Base-by-base conservation (phyloP, 1,140 invertebrate species). In the Palaemon carinicauda region DNA sequence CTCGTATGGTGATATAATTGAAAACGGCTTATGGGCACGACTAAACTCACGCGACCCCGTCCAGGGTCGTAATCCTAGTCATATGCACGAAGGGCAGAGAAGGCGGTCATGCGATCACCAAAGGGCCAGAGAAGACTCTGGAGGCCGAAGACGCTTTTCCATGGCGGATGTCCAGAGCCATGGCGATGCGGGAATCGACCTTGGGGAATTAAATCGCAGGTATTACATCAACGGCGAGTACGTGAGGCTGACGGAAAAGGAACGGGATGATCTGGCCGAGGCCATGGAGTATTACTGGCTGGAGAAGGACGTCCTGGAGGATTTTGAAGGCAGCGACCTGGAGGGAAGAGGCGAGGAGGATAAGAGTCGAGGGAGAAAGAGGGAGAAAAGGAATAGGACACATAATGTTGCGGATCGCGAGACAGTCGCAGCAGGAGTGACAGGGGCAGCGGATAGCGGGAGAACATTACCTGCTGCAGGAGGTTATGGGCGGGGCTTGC, bases 401-500 rank as follows among this genome's bases (percentile, higher is more conserved):
- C 29, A 17, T 17, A 19, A 17, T 33, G 56, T 60, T 19, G 21
- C 56, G 10, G 53, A 29, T 17, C 54, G 31, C 27, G 41, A 31
- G 24, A 1, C 9, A 0, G 41, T 12, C 29, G 53, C 54, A n/a
- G 52, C 54, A n/a, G 24, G 4, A n/a, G 1, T 60, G 53, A 14
- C 56, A 14, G 27, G 24, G 78, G 33, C 52, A 80, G 5, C 21
- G 54, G 51, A 82, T 29, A 74, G 69, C n/a, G 73, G 60, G 73
- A 75, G 73, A 54, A 73, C 73, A 31, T 78, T 78, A 84, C 29
- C 53, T 33, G 53, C 69, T 14, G 52, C 29, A 10, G 69, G 52
- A 29, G 78, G 73, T 31, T 15, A 53, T 41, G 85, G 73, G 85
- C 60, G 80, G 71, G 51, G 51, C 56, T 3, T 60, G 15, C 51